Evolutionary conservation across 2,797 vertebrate species (phyloP).

Genomic region (Darevskia mixta): DNA sequence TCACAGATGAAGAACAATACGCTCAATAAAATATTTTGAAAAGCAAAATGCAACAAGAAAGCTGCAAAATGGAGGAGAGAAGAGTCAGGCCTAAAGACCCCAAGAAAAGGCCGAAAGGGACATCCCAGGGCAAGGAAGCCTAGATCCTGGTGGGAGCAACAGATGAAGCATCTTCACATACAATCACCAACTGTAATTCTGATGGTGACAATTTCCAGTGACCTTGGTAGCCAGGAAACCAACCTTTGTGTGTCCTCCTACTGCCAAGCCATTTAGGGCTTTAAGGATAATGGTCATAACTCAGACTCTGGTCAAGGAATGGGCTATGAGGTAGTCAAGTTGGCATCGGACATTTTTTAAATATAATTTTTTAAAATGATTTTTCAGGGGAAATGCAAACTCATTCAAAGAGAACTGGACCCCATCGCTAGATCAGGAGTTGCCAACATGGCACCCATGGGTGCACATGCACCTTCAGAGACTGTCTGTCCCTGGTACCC

Average conservation of each 20-base stretch:
- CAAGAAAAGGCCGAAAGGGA: background rate
- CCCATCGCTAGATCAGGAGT: background rate
- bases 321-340: background rate
- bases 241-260: background rate
- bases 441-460: too few species aligned
- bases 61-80: background rate
- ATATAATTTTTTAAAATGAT: too few species aligned
- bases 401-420: background rate
- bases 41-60: background rate
- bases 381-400: background rate
- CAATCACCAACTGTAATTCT: background rate
- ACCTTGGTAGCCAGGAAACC: background rate
- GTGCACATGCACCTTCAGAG: too few species aligned
- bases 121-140: background rate
- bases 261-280: background rate
- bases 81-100: background rate
- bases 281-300: background rate
- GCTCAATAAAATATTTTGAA: background rate
- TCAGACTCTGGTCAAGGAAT: background rate
- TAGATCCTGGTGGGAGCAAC: too few species aligned
- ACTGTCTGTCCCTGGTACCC: too few species aligned
- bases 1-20: background rate
- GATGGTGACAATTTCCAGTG: background rate
- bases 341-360: background rate
- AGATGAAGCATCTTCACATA: too few species aligned